These are phyloP conservation scores for Leucophenga montana DNA, from an alignment of 2,888 invertebrate genomes.

Conservation along the genomic window DNA sequence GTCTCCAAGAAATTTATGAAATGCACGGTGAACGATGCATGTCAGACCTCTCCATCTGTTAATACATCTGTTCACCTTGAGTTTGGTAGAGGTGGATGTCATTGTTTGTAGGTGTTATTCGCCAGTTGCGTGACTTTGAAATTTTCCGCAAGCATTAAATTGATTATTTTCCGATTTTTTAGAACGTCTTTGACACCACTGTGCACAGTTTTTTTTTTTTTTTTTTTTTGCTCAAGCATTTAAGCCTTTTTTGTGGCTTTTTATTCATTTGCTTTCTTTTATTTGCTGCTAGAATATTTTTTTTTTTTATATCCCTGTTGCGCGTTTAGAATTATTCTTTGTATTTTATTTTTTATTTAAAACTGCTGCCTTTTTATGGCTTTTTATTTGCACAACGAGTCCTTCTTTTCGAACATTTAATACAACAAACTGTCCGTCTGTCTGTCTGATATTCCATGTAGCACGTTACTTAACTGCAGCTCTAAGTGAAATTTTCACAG, in stretches of 20 bases:
- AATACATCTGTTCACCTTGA: too few species aligned
- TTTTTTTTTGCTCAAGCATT: not conserved
- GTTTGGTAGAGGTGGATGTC: too few species aligned
- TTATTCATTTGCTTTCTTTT: not conserved
- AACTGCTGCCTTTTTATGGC: too few species aligned
- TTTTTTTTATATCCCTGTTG: constrained; percentile 7
- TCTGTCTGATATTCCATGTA: constrained; percentile 10
- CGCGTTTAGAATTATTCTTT: constrained; percentile 14
- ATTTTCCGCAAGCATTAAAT: too few species aligned
- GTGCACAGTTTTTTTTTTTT: constrained; percentile 11
- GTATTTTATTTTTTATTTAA: not conserved
- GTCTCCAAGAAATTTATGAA: too few species aligned
- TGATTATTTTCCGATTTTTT: too few species aligned
- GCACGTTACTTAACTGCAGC: not conserved
- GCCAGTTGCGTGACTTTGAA: too few species aligned
- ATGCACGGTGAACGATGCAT: too few species aligned
- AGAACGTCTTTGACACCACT: constrained; percentile 5
- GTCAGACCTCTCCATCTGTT: too few species aligned
- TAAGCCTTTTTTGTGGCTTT: constrained; percentile 17
- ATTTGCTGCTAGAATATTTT: constrained; percentile 5
- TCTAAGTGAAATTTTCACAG: not conserved
- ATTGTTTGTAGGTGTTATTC: too few species aligned
- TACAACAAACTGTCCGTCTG: not conserved
- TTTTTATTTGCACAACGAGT: too few species aligned
- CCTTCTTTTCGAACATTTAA: too few species aligned